These are phyloP conservation scores for Heliconius aoede DNA, from an alignment of 2,888 invertebrate genomes.

Conservation along the genomic window DNA sequence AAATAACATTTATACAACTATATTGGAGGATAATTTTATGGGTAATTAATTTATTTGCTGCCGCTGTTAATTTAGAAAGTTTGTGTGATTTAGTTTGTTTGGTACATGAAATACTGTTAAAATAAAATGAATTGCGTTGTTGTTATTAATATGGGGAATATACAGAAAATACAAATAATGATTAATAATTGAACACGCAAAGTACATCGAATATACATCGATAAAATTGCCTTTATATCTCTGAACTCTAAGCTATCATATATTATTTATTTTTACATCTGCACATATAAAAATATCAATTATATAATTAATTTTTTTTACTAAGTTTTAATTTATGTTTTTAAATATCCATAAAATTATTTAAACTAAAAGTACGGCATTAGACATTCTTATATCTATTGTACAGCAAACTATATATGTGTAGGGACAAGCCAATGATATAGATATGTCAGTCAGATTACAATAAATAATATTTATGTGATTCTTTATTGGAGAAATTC, in stretches of 20 bases:
- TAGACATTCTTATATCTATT: neutral
- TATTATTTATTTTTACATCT: too few species aligned
- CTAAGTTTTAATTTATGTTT: neutral
- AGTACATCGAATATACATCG: too few species aligned
- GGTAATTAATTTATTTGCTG: constrained; percentile 8
- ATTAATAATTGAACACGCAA: too few species aligned
- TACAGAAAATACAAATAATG: too few species aligned
- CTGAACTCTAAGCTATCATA: too few species aligned
- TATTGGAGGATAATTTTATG: neutral
- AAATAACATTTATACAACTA: neutral
- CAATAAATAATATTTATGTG: neutral
- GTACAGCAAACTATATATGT: too few species aligned
- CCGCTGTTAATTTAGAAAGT: constrained; percentile 5
- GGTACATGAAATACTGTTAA: neutral
- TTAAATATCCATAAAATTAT: neutral
- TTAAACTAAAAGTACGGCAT: neutral
- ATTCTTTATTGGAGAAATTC: constrained; percentile 13
- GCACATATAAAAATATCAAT: too few species aligned
- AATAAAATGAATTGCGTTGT: neutral
- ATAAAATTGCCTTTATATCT: too few species aligned
- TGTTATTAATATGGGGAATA: too few species aligned
- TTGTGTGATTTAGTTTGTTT: neutral
- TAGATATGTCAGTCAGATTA: neutral
- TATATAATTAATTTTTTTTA: neutral
- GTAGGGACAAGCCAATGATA: neutral